Conservation (phyloP, 2,113 vertebrate genomes). For the Oreotrochilus melanogaster region DNA sequence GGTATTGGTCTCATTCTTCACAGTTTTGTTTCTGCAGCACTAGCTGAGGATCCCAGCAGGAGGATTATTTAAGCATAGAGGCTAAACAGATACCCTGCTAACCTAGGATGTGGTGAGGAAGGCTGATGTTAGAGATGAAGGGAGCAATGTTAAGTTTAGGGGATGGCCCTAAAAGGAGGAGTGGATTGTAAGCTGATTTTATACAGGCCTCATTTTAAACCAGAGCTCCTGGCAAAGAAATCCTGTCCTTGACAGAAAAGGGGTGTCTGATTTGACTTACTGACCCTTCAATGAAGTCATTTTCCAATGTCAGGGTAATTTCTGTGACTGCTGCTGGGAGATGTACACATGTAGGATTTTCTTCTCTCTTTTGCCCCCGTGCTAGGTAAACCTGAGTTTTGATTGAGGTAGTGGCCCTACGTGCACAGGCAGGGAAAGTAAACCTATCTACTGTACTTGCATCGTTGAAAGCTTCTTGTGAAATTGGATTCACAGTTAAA, state of each 20-base stretch:
- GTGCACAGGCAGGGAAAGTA: background rate
- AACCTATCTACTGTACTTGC: background rate
- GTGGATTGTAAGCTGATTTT: background rate
- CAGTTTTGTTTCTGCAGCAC: background rate
- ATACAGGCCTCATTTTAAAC: background rate
- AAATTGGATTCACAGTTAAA: slow-evolving; percentile 27
- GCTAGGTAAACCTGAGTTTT: background rate
- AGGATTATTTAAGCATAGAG: background rate
- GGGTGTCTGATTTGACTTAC: background rate
- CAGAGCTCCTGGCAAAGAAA: background rate
- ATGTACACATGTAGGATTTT: background rate
- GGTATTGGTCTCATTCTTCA: background rate
- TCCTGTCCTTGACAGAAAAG: background rate
- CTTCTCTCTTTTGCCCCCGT: background rate
- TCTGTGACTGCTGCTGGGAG: background rate
- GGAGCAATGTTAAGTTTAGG: background rate
- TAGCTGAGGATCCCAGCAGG: background rate
- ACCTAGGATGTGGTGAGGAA: background rate
- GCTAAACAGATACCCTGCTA: background rate
- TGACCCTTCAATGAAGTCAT: background rate
- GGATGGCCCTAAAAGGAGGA: background rate
- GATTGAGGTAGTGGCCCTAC: background rate
- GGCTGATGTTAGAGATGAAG: background rate
- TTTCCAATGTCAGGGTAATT: background rate
- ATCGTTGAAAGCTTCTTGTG: background rate